phyloP scores from a whole-genome alignment of 2,797 vertebrate species.

The Phaenicophaeus curvirostris region DNA sequence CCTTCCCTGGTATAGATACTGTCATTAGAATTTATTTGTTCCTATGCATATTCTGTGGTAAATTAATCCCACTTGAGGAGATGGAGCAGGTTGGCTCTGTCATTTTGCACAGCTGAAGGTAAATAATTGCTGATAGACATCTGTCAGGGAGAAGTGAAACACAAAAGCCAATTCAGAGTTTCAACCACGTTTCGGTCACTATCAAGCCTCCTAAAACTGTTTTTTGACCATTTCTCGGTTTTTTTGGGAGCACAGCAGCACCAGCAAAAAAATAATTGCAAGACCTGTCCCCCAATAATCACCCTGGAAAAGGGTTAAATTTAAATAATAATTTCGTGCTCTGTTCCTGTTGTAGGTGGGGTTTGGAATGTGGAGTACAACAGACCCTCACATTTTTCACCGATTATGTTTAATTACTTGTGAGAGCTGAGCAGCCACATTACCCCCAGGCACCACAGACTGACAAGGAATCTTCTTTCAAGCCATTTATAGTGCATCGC shows the following conservation, averaged over 20 bases:
- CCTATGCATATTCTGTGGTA: slow-evolving; percentile 55
- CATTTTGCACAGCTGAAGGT: slow-evolving; percentile 10
- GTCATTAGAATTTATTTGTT: slow-evolving; percentile 61
- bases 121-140: slow-evolving; percentile 56
- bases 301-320: slow-evolving; percentile 61
- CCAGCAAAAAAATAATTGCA: neutral
- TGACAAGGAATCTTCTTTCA: slow-evolving; percentile 77
- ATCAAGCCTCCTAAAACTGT: neutral
- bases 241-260: neutral
- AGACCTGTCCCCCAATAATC: neutral
- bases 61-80: slow-evolving; percentile 33
- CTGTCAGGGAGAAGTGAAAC: slow-evolving; percentile 18
- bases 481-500: slow-evolving; percentile 73
- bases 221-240: neutral
- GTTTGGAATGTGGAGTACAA: slow-evolving; percentile 77
- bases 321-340: slow-evolving; percentile 52
- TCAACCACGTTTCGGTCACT: neutral
- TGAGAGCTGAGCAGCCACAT: slow-evolving; percentile 70
- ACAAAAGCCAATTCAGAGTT: neutral
- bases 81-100: neutral
- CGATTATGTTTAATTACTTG: slow-evolving; percentile 86
- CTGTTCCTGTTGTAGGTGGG: slow-evolving; percentile 76
- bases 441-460: slow-evolving; percentile 66
- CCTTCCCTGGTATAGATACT: slow-evolving; percentile 10
- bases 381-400: slow-evolving; percentile 77